Evolutionary conservation across 2,888 invertebrate genomes (phyloP), one percentile per base, ranked within the genome.

Genomic region (Junonia oenone): DNA sequence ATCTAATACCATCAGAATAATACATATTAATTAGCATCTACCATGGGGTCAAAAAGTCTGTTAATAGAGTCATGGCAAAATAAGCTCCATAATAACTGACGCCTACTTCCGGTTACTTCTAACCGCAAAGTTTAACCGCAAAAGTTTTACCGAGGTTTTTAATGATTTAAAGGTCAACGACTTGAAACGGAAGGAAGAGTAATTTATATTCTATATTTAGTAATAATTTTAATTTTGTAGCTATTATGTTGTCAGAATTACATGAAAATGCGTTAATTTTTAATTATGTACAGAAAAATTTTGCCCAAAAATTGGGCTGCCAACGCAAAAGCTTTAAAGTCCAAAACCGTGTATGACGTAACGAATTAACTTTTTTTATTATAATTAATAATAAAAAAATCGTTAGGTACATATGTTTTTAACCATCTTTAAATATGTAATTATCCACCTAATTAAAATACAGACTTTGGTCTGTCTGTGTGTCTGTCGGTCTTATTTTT

Each of bases 91-190:
- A 43, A 26, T 43, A 13, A 22, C 22, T 13, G 43, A 43, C 17
- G 9, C 38, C 6, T 17, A 47, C 35, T 40, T 50, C 50, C 50
- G 49, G 38, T 11, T 5, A n/a, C 14, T 26, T 29, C 45, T 31
- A 29, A 38, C 27, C 51, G 45, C 37, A 37, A 37, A 37, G 38
- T 46, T 45, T 43, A 51, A 56, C 56, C 51, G 43, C 56, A 48
- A 43, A 49, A 45, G 13, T 6, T 14, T 33, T 51, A 17, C 19
- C 2, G 15, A 15, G 26, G 13, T 31, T 43, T 13, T 46, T 37
- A 55, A 27, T 26, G 26, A 31, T 43, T 43, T 9, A 51, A 51
- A 51, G 55, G 46, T 48, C 56, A 56, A 29, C 11, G 11, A 40
- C 40, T 38, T 37, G 15, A 19, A n/a, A 14, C 40, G 56, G 56